Evolutionary conservation across 2,797 vertebrate genomes (phyloP).

Genomic region (Ctenopoma multispine): DNA sequence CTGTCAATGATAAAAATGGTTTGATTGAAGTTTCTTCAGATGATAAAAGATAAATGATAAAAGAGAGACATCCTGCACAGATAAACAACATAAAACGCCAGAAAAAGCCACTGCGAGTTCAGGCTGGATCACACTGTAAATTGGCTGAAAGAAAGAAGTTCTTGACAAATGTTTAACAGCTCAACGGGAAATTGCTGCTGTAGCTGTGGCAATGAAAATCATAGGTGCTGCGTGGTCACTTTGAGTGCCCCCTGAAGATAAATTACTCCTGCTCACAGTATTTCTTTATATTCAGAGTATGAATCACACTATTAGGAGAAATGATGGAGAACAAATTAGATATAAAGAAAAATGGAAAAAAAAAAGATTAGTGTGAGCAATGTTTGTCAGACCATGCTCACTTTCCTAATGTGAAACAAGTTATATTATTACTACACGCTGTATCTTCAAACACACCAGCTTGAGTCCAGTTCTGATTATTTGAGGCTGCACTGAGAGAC

Average conservation of each 20-base stretch:
- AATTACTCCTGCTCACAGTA: background rate
- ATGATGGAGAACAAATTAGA: background rate
- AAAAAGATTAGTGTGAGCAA: background rate
- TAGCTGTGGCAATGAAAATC: background rate
- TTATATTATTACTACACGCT: background rate
- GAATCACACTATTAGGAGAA: background rate
- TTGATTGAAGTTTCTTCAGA: background rate
- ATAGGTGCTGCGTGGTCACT: background rate
- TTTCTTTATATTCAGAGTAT: background rate
- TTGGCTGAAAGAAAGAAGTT: background rate
- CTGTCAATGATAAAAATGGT: background rate
- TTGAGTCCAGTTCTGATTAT: background rate
- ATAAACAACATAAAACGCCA: background rate
- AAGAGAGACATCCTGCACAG: background rate
- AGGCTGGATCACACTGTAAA: background rate
- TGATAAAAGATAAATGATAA: no score
- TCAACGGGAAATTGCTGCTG: background rate
- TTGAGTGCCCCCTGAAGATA: background rate
- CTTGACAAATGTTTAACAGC: background rate
- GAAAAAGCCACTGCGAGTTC: background rate
- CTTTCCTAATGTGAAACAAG: background rate
- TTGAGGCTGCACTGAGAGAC: background rate
- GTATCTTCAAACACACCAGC: constrained; percentile 16
- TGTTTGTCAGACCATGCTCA: no score
- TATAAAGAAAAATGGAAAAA: background rate